Percentiles rank a stretch among this genome's conserved stretches.
These are phyloP conservation scores for Hydropsyche betteni DNA, from an alignment of 2,888 invertebrate species.

Conservation along the genomic window DNA sequence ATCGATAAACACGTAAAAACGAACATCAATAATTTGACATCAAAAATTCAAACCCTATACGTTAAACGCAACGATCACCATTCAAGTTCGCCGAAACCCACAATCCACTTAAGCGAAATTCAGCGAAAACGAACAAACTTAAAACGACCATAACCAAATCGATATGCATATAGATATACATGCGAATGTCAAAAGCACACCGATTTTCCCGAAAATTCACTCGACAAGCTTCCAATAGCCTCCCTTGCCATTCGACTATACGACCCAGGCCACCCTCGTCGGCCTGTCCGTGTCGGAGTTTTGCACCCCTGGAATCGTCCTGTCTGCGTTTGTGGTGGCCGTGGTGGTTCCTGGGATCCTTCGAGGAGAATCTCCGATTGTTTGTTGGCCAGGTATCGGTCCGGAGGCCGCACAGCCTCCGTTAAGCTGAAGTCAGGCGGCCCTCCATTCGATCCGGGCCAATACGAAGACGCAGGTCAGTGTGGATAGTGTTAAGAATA, in stretches of 20 bases:
- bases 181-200: too few species aligned
- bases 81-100: too few species aligned
- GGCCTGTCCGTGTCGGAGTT: constrained; percentile 39
- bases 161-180: too few species aligned
- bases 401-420: constrained; percentile 8
- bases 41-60: too few species aligned
- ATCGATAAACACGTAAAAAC: too few species aligned
- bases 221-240: constrained; percentile 25
- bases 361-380: neutral
- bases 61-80: too few species aligned
- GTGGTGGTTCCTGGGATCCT: neutral
- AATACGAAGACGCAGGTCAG: constrained; percentile 46
- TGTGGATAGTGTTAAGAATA: constrained; percentile 45
- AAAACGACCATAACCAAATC: too few species aligned
- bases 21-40: too few species aligned
- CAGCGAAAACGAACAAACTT: too few species aligned
- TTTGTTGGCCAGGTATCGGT: neutral
- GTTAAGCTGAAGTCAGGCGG: constrained; percentile 43
- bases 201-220: neutral
- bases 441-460: constrained; percentile 44
- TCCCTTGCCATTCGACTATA: constrained; percentile 37
- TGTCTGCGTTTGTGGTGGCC: neutral
- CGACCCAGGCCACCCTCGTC: constrained; percentile 48
- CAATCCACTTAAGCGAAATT: too few species aligned
- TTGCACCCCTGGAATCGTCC: constrained; percentile 37